Conservation (phyloP, 2,888 invertebrate species). For the Venustoraphidia nigricollis region DNA sequence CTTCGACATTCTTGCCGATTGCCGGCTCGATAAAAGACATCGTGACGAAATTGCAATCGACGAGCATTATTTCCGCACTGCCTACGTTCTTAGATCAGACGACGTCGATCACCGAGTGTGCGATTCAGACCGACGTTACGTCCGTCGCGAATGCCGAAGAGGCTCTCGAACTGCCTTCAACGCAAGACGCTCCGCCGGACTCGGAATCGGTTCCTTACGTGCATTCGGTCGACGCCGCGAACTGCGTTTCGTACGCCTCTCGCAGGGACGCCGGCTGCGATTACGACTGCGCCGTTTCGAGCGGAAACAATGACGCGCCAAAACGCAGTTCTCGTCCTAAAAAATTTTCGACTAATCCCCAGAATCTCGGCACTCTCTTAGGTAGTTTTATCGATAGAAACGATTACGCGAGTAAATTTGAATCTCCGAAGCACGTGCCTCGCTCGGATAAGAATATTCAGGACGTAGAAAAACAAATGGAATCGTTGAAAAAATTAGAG, state of each 20-base stretch:
- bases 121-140: conserved; percentile 28
- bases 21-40: conserved; percentile 21
- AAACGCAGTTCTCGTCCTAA: too few relatives aligned
- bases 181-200: too few relatives aligned
- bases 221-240: too few relatives aligned
- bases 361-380: conserved; percentile 17
- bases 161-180: conserved; percentile 53
- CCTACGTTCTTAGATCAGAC: conserved; percentile 18
- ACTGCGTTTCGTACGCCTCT: too few relatives aligned
- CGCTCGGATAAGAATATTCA: conserved; percentile 8
- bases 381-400: conserved; percentile 14
- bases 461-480: conserved; percentile 18
- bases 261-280: not conserved
- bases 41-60: conserved; percentile 23
- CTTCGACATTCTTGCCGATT: conserved; percentile 12
- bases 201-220: too few relatives aligned
- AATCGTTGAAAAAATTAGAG: conserved; percentile 35
- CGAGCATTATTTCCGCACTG: conserved; percentile 20
- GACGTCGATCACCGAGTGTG: conserved; percentile 14
- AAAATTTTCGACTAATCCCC: conserved; percentile 9
- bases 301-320: too few relatives aligned
- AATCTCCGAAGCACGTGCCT: conserved; percentile 2
- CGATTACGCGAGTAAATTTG: conserved; percentile 2
- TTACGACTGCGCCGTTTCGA: not conserved
- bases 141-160: conserved; percentile 50